Conservation (phyloP, 30 jellyfish, hydroid and myxozoan genomes). For the Chironex yamaguchii region DNA sequence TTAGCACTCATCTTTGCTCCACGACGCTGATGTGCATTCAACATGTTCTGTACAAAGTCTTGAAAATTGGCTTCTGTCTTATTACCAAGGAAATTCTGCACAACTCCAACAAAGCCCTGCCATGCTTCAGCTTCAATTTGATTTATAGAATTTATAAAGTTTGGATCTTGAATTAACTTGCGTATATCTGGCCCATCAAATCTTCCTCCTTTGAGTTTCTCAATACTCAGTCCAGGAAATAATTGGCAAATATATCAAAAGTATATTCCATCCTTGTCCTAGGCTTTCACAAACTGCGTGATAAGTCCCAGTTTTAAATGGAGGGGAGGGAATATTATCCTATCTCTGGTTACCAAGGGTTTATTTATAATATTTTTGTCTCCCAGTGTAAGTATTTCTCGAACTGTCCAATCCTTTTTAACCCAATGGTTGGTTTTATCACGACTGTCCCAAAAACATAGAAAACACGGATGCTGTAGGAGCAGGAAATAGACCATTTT, state of each 20-base stretch:
- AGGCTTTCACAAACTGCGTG: conserved; percentile 31
- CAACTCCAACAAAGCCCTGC: not conserved
- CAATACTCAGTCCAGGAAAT: conserved; percentile 31
- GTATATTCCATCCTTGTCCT: conserved; percentile 27
- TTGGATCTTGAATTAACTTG: too few species aligned
- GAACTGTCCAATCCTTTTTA: conserved; percentile 24
- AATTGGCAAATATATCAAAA: conserved; percentile 40
- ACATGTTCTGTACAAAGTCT: not conserved
- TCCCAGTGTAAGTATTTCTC: conserved; percentile 17
- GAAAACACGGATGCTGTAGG: conserved; percentile 3
- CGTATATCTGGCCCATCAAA: conserved; percentile 7
- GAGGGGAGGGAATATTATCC: conserved; percentile 38
- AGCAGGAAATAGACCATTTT: conserved; percentile 37
- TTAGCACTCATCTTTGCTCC: not conserved
- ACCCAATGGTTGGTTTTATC: conserved; percentile 9
- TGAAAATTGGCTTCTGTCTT: too few species aligned
- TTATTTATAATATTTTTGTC: conserved; percentile 11
- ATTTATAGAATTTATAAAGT: too few species aligned
- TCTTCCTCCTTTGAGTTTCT: conserved; percentile 13
- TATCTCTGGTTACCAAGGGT: conserved; percentile 46
- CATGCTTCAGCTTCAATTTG: conserved; percentile 10
- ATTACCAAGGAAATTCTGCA: not conserved
- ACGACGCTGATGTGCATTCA: not conserved
- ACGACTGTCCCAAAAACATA: conserved; percentile 5
- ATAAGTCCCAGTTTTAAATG: conserved; percentile 22